Conservation (phyloP, 64 coral and sea anemone species). For the Stichodactyla mertensii region DNA sequence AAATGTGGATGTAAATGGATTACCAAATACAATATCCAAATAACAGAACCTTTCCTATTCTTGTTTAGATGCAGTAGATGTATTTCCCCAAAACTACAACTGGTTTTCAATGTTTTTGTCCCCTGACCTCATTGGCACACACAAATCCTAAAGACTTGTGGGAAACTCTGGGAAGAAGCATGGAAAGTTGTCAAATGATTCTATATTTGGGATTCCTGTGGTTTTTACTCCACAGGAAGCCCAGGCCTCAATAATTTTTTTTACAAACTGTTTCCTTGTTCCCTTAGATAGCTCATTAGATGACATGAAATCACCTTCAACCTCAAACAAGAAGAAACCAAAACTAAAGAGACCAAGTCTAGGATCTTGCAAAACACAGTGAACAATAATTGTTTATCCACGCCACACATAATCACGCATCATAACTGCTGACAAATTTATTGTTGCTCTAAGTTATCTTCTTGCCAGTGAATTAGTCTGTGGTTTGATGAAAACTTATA, state of each 20-base stretch:
- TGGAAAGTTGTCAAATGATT: not conserved
- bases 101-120: too few relatives aligned
- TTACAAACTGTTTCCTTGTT: not conserved
- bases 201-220: not conserved
- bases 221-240: not conserved
- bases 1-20: too few relatives aligned
- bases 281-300: slow-evolving; percentile 47
- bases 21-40: too few relatives aligned
- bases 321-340: slow-evolving; percentile 47
- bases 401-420: not conserved
- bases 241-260: not conserved
- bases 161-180: not conserved
- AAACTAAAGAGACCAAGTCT: slow-evolving; percentile 72
- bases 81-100: too few relatives aligned
- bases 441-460: not conserved
- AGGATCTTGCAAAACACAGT: slow-evolving; percentile 81
- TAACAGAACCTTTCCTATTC: too few relatives aligned
- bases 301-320: slow-evolving; percentile 34
- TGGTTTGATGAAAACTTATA: slow-evolving; percentile 1
- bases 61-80: too few relatives aligned
- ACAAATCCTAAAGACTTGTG: too few relatives aligned
- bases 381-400: not conserved
- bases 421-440: not conserved
- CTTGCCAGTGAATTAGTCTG: not conserved
- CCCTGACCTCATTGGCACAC: too few relatives aligned